Evolutionary conservation across 1,140 invertebrate genomes (phyloP).

Genomic region (Sycobia sp.): DNA sequence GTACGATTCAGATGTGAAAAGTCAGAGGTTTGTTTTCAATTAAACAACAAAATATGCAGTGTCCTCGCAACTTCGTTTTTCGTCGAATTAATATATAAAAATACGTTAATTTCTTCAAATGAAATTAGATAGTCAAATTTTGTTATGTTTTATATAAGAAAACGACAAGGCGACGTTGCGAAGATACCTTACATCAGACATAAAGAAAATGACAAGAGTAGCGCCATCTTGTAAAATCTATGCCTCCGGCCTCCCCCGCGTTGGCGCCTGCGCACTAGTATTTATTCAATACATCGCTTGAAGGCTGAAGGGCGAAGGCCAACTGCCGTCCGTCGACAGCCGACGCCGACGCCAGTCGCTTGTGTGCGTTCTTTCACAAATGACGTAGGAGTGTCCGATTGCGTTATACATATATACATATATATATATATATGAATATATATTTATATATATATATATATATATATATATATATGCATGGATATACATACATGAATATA

Average conservation of each 20-base stretch:
- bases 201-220: background rate
- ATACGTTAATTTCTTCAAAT: too few species aligned
- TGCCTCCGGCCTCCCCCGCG: constrained; percentile 26
- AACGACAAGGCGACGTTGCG: background rate
- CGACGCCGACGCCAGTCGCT: constrained; percentile 21
- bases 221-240: constrained; percentile 5
- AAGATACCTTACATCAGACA: constrained; percentile 11
- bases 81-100: too few species aligned
- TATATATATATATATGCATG: too few species aligned
- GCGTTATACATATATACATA: too few species aligned
- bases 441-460: too few species aligned
- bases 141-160: too few species aligned
- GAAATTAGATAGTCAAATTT: too few species aligned
- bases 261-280: background rate
- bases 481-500: too few species aligned
- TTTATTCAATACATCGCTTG: too few species aligned
- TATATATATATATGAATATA: too few species aligned
- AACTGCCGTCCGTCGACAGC: background rate
- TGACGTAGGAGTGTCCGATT: background rate
- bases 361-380: constrained; percentile 26
- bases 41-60: background rate
- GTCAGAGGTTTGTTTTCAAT: constrained; percentile 1
- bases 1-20: background rate
- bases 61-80: background rate
- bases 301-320: background rate